phyloP scores from a whole-genome alignment of 2,113 vertebrate species.

The Platysteira castanea region DNA sequence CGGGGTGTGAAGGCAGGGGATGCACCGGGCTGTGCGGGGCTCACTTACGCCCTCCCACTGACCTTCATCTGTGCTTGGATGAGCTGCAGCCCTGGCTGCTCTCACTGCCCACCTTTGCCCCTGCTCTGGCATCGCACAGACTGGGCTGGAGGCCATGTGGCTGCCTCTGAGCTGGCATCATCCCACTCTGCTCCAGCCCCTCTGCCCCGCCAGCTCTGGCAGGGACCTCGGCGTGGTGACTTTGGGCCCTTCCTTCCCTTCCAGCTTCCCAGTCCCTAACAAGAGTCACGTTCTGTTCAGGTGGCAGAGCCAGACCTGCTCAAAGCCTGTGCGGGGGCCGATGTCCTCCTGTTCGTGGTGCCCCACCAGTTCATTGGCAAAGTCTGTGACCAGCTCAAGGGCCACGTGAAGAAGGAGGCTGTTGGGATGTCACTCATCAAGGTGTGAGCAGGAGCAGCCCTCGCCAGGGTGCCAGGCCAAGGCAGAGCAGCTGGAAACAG shows the following conservation, averaged over 20 bases:
- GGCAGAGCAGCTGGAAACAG: neutral
- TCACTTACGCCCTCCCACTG: rapidly evolving
- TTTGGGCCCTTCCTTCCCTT: neutral
- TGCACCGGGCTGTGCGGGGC: rapidly evolving
- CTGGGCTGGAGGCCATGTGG: neutral
- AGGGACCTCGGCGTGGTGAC: rapidly evolving
- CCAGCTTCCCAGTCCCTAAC: neutral
- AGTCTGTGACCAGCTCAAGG: constrained; percentile 91
- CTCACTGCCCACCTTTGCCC: neutral
- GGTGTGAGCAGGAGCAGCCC: constrained; percentile 62
- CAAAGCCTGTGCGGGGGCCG: constrained; percentile 82
- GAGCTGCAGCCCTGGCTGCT: neutral
- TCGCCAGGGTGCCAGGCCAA: rapidly evolving
- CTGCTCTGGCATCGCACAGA: neutral
- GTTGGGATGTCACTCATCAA: constrained; percentile 96
- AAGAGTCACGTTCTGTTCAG: constrained; percentile 34
- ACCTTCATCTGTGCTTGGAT: neutral
- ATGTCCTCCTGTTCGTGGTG: constrained; percentile 92
- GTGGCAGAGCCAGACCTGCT: constrained; percentile 88
- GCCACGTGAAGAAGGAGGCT: constrained; percentile 82
- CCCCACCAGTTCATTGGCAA: constrained; percentile 91
- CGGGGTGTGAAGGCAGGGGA: neutral
- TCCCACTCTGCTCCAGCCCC: neutral
- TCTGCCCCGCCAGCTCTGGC: neutral
- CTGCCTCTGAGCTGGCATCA: neutral